Evolutionary conservation across 2,888 invertebrate genomes (phyloP), one percentile per base, ranked within the genome.

Genomic region (Eupeodes luniger): DNA sequence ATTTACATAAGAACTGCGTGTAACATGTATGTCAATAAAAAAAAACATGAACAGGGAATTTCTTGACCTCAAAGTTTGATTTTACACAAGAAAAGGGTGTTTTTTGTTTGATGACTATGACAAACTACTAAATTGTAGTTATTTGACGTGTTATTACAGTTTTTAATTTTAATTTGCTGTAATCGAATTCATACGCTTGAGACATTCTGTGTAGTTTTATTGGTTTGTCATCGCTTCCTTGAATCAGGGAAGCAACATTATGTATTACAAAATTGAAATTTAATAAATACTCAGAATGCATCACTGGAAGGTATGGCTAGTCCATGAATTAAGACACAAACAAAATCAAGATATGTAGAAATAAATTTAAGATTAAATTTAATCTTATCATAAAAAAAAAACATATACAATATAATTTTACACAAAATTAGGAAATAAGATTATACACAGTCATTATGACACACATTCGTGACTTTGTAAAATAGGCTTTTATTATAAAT

Each of bases 1-100:
- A 67, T 62, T 16, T 19, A n/a, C 12, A 27, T 27, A 27, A 27
- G n/a, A 67, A 67, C 57, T 82, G 75, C 62, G 85, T 86, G 74
- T 62, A 82, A 51, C 70, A 36, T 66, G 49, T 74, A 62, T 78
- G 74, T 82, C 85, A 86, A 85, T 67, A 78, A 49, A 49, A 66
- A n/a, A 34, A n/a, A 64, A 51, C 61, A 75, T 51, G 14, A 62
- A 67, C 19, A 79, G 40, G 55, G 40, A 27, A 67, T 67, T 81
- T 62, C 40, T 82, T 74, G 78, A 40, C 82, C 69, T 79, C 69
- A 40, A 69, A 62, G 7, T 61, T 34, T 61, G 76, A 76, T 72
- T 66, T 77, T 19, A 9, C 4, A 47, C 10, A 12, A 4, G 9
- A 36, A 11, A 40, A 62, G 40, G 40, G 40, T 44, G 62, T 44